Evolutionary conservation across 1,140 invertebrate genomes (phyloP), one percentile per base, ranked within the genome.

Genomic region (Drosophila aff.): DNA sequence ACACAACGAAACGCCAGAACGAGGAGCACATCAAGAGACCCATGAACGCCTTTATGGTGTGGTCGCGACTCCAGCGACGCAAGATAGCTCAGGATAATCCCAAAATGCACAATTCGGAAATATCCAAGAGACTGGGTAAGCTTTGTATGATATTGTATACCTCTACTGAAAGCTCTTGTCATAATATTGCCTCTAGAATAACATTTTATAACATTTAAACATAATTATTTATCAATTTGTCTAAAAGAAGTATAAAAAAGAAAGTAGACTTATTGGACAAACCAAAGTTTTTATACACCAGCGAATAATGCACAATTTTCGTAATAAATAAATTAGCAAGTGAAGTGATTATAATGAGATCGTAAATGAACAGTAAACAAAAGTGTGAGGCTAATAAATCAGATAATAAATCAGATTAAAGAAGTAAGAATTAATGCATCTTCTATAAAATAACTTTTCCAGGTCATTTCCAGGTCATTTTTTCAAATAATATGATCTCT

Each of bases 71-170:
- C 44, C 97, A 98, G 86, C 93, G 97, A 55, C 94, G 97, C 64
- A 98, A 99, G 93, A 99, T 99, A 81, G 98, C 98, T 0, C 97
- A 98, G 92, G 98, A 99, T 83, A 99, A 99, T 93, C 98, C 98
- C 2, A 99, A 99, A 94, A 99, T 99, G 98, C 98, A 99, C 94
- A 99, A 99, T 93, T 98, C 98, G 0, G 98, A 99, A 93, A 99
- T 99, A 72, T 98, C 97, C 23, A 99, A 99, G 93, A 93, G 98
- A 92, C 95, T 99, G 43, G 98, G 96, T 97, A 76, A 95, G 96
- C 62, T n/a, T 8, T 18, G 3, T 3, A 9, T 31, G 6, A 55
- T 38, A 0, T 8, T 16, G 3, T 23, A 23, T 5, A 11, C 10
- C 6, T 2, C 3, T 38, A 55, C 0, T 9, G 33, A 9, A 23